phyloP scores from a whole-genome alignment of 2,797 vertebrate genomes.

The Pelobates cultripes region DNA sequence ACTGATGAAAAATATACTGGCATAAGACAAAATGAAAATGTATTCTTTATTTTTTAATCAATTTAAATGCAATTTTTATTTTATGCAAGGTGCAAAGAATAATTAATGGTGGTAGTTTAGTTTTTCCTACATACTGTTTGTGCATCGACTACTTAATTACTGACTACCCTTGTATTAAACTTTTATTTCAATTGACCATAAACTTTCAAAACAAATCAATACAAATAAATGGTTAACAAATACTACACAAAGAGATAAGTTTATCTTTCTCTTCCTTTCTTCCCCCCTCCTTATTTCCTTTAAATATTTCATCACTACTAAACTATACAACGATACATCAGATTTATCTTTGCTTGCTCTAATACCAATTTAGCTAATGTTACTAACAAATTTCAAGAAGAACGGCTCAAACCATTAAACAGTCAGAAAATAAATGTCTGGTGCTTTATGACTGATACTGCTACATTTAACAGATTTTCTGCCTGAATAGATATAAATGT shows the following conservation, averaged over 20 bases:
- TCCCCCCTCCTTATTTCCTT: background rate
- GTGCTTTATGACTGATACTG: background rate
- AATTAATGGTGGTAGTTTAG: too few relatives aligned
- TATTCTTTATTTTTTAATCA: too few relatives aligned
- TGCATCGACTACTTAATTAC: too few relatives aligned
- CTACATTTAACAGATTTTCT: background rate
- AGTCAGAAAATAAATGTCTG: background rate
- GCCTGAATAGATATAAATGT: conserved; percentile 28
- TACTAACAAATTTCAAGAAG: conserved; percentile 3
- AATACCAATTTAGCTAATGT: background rate
- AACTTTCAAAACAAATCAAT: background rate
- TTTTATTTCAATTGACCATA: background rate
- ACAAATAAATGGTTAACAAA: background rate
- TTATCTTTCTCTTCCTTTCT: background rate
- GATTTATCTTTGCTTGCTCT: background rate
- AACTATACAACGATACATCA: background rate
- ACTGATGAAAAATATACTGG: too few relatives aligned
- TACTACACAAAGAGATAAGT: background rate
- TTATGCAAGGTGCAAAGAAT: too few relatives aligned
- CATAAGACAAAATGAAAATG: too few relatives aligned
- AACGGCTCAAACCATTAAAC: background rate
- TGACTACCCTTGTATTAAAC: background rate
- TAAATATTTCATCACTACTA: background rate
- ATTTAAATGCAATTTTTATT: too few relatives aligned
- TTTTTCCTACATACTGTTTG: too few relatives aligned